A percentile compares a stretch with the other conserved stretches of the same genome.
These are phyloP conservation scores for Alviniconcha strummeri DNA, from an alignment of 2,888 invertebrate genomes.

Conservation along the genomic window DNA sequence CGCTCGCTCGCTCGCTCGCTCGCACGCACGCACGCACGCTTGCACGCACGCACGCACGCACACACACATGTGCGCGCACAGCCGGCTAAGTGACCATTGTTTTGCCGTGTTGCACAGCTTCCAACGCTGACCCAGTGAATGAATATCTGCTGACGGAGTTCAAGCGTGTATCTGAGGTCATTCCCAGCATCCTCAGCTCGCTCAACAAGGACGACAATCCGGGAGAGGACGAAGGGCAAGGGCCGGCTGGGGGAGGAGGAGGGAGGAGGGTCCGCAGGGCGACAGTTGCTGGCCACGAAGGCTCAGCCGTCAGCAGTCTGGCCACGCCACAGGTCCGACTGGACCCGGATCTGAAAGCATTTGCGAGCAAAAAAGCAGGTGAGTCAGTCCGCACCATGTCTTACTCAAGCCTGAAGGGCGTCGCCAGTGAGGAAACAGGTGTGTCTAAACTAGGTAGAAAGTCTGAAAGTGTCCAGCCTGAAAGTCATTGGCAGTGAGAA, in stretches of 20 bases:
- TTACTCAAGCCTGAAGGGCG: too few species aligned
- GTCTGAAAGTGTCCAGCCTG: too few species aligned
- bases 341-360: slow-evolving; percentile 16
- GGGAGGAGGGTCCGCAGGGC: neutral
- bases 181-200: slow-evolving; percentile 53
- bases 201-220: slow-evolving; percentile 46
- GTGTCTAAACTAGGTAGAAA: too few species aligned
- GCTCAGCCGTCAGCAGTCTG: neutral
- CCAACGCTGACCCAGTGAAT: slow-evolving; percentile 43
- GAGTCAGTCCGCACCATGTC: neutral
- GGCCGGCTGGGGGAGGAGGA: neutral
- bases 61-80: too few species aligned
- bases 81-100: neutral
- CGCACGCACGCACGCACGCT: too few species aligned
- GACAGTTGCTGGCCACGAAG: neutral
- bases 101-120: neutral
- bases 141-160: slow-evolving; percentile 56
- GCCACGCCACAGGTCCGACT: neutral
- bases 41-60: too few species aligned
- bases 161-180: slow-evolving; percentile 54
- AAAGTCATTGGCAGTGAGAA: too few species aligned
- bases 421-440: too few species aligned
- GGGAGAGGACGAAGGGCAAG: neutral
- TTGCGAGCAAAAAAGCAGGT: slow-evolving; percentile 2
- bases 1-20: too few species aligned